Evolutionary conservation across 2,797 vertebrate genomes (phyloP), one percentile per base, ranked within the genome.

Genomic region (Trachops cirrhosus): DNA sequence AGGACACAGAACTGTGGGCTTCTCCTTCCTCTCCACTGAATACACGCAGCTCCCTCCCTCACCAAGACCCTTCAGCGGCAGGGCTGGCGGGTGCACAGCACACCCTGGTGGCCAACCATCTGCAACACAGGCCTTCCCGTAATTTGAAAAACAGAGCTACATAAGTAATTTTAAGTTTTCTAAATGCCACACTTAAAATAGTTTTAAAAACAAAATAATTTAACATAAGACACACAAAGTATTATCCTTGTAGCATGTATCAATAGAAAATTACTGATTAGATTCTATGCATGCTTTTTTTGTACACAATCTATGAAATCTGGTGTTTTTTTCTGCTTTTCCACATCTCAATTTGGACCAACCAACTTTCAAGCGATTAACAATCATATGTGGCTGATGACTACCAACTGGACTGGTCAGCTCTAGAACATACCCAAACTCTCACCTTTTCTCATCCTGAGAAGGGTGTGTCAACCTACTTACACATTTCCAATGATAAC

Each of bases 61-160:
- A 52, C 41, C 1, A 9, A 19, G 52, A 15, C 26, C 11, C 44
- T 34, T 46, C 67, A 50, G 48, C 57, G 52, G 67, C 26, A n/a
- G 29, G 39, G 15, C n/a, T 52, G 52, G 46, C 6, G 15, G 62
- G n/a, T 12, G 9, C 29, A 89, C 15, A 82, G 93, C 59, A 39
- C 74, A 75, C 68, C 59, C 95, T 96, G 50, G 54, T 73, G 91
- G 87, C 93, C 90, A 64, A n/a, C 39, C 41, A 8, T 84, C 79
- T 80, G 75, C 67, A 88, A 29, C 37, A 88, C 10, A 64, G 22
- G 54, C 18, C 37, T 91, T 89, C 22, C 39, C 39, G 29, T 48
- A 80, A 89, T 37, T 93, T 84, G 73, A 46, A n/a, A 92, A 75
- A 41, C 3, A 44, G 15, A 68, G 22, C 57, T 39, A 46, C 29